These are phyloP conservation scores for Laterallus jamaicensis DNA, from an alignment of 2,113 vertebrate genomes.

Conservation along the genomic window DNA sequence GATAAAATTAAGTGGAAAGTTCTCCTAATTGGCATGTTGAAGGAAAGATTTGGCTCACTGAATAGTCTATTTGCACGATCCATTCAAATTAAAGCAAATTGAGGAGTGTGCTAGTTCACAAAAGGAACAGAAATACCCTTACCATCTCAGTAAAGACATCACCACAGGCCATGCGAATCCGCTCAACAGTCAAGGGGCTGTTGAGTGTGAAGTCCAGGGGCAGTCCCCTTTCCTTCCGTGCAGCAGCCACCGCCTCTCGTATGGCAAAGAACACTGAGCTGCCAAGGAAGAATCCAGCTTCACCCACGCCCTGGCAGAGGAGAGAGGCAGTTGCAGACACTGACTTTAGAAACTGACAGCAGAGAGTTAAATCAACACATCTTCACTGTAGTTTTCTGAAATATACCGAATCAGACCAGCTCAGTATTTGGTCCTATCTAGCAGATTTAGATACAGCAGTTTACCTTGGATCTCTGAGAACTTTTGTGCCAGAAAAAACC, in stretches of 20 bases:
- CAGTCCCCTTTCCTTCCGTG: slow-evolving; percentile 73
- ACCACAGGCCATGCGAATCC: slow-evolving; percentile 79
- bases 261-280: slow-evolving; percentile 87
- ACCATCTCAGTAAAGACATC: slow-evolving; percentile 84
- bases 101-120: background rate
- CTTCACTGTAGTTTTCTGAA: background rate
- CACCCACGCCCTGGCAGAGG: slow-evolving; percentile 78
- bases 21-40: background rate
- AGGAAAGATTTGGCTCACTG: background rate
- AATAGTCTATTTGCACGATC: background rate
- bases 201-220: slow-evolving; percentile 67
- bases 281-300: slow-evolving; percentile 80
- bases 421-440: background rate
- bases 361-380: background rate
- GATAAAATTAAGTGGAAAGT: background rate
- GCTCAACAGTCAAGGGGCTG: slow-evolving; percentile 82
- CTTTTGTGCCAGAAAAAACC: background rate
- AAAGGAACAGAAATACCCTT: background rate
- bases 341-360: background rate
- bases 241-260: slow-evolving; percentile 75
- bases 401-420: background rate
- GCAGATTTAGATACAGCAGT: background rate
- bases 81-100: background rate
- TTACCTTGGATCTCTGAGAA: background rate
- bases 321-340: background rate